These are phyloP conservation scores for Ctenochaetus hawaiiensis DNA, from an alignment of 2,797 vertebrate genomes.

Conservation along the genomic window DNA sequence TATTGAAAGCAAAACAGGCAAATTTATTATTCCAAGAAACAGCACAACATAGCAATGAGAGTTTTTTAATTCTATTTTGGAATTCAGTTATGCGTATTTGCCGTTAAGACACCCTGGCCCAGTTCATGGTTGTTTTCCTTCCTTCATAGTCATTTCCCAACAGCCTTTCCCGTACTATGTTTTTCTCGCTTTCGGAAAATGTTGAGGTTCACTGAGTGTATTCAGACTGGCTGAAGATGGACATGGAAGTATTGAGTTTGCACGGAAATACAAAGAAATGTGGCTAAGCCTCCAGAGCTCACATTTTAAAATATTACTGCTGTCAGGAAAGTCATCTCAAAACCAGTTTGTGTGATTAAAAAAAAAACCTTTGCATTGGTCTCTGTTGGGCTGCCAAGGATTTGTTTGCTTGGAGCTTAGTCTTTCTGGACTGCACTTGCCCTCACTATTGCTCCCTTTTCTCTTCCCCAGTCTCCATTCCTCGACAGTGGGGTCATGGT, in stretches of 20 bases:
- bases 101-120: background rate
- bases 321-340: constrained; percentile 13
- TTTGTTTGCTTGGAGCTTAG: constrained; percentile 51
- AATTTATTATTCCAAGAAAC: background rate
- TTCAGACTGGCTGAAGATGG: background rate
- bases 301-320: background rate
- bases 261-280: background rate
- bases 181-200: background rate
- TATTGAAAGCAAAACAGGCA: background rate
- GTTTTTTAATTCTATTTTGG: background rate
- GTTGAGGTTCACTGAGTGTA: background rate
- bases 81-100: background rate
- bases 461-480: constrained; percentile 72
- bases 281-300: background rate
- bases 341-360: constrained; percentile 27
- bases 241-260: background rate
- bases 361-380: constrained; percentile 14
- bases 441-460: constrained; percentile 32
- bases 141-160: background rate
- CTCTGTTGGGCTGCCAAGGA: constrained; percentile 41
- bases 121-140: background rate
- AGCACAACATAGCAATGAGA: background rate
- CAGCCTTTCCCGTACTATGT: background rate
- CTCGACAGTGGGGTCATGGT: constrained; percentile 76
- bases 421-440: constrained; percentile 46